Percentiles rank a stretch among this genome's conserved stretches.
phyloP scores from a whole-genome alignment of 2,113 vertebrate genomes.

The Spilogale gracilis region DNA sequence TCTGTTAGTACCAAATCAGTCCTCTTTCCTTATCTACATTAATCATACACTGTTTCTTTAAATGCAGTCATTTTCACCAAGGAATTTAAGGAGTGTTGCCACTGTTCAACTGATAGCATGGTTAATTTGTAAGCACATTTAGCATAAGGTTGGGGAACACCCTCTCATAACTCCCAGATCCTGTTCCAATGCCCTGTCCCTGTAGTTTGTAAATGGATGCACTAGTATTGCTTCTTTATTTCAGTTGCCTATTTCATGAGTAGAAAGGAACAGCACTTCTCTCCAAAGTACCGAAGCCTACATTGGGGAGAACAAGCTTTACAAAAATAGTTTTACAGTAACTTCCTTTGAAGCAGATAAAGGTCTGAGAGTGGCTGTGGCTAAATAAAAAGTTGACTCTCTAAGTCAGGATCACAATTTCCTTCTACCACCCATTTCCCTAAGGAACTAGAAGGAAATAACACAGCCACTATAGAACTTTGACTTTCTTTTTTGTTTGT shows the following conservation, averaged over 20 bases:
- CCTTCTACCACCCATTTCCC: not conserved
- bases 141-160: not conserved
- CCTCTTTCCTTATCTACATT: not conserved
- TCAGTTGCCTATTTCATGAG: not conserved
- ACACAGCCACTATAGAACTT: not conserved
- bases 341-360: not conserved
- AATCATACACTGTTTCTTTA: not conserved
- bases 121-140: not conserved
- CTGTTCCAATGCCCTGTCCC: not conserved
- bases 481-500: not conserved
- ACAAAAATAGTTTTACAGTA: not conserved
- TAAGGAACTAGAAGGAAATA: not conserved
- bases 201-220: not conserved
- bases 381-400: constrained; percentile 22
- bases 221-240: not conserved
- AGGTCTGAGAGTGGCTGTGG: not conserved
- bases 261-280: not conserved
- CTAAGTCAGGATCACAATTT: not conserved
- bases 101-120: fast-evolving
- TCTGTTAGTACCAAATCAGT: not conserved
- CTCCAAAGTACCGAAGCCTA: not conserved
- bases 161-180: not conserved
- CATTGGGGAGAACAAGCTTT: not conserved
- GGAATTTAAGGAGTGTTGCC: not conserved
- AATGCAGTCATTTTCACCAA: not conserved